Base-by-base conservation (phyloP, 2,113 vertebrate species). In the Vidua macroura region DNA sequence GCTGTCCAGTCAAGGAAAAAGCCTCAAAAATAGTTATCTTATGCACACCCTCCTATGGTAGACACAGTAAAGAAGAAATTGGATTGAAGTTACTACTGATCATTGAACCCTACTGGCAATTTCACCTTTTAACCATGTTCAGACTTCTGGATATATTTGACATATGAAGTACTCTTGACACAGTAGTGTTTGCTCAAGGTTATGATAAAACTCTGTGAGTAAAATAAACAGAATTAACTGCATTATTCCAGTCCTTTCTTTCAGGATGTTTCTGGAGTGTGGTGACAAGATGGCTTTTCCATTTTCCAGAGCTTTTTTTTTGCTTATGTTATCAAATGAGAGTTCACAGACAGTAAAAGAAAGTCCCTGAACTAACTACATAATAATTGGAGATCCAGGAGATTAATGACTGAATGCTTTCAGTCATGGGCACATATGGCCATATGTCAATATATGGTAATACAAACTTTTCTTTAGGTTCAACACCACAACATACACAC, bases 401-500 rank as follows among this genome's bases (percentile, higher is more conserved):
- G 79, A 60, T 55, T 24, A 13, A 41, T 37, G 64, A 79, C 11
- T 18, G 25, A 73, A 48, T 58, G 12, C 2, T 83, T 84, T 73
- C 37, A 77, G 59, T 62, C 3, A 1, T 22, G 30, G 28, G 35
- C 13, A 44, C 19, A 21, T 37, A 21, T 37, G 44, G 17, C 37
- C 41, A n/a, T 56, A 13, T 5, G 39, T 48, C 53, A 86, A 3
- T 30, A 44, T 63, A 51, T 59, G 18, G 8, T 41, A 53, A 49
- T 30, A 55, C 2, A 17, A 11, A 37, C 13, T 69, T 92, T 74
- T 55, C 4, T 62, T 81, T 63, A 51, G 4, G 12, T 69, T 84
- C 2, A 3, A 25, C 10, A 3, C 11, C 39, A 31, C 23, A 70
- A 27, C 6, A 37, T 39, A 25, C 18, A n/a, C 4, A 31, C 0